A percentile compares a stretch with the other conserved stretches of the same genome.
Conservation (phyloP, 2,797 vertebrate genomes). For the Gymnothorax reevesii region DNA sequence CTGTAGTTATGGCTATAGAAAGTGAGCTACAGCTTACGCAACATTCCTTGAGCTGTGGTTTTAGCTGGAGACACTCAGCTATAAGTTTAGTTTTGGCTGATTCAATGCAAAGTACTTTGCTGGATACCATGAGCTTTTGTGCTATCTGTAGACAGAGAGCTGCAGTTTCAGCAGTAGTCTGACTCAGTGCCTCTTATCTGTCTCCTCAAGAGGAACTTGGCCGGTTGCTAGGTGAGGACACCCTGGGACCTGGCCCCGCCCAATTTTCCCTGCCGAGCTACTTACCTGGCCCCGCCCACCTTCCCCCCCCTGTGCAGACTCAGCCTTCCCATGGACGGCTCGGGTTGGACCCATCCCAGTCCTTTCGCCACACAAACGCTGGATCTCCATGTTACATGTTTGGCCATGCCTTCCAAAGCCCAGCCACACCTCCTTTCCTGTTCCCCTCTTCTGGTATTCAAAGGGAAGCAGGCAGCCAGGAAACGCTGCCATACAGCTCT, state of each 20-base stretch:
- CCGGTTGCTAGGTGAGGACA: conserved; percentile 83
- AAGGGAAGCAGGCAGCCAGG: conserved; percentile 67
- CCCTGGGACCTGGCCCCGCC: conserved; percentile 55
- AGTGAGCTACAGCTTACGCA: no score
- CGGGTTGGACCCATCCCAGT: conserved; percentile 48
- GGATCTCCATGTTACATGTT: conserved; percentile 51
- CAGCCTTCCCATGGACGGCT: conserved; percentile 36
- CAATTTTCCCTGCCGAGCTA: conserved; percentile 46
- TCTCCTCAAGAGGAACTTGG: conserved; percentile 85
- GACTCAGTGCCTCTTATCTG: not conserved
- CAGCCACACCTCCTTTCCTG: conserved; percentile 64
- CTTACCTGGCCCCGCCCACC: conserved; percentile 37
- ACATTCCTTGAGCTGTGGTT: no score
- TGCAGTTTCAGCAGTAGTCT: not conserved
- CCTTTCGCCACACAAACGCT: conserved; percentile 57
- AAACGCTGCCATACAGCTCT: conserved; percentile 72
- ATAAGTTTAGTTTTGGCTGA: no score
- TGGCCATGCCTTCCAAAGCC: conserved; percentile 60
- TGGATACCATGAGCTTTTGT: no score
- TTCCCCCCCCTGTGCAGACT: not conserved
- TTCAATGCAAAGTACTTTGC: not conserved
- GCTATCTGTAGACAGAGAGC: no score
- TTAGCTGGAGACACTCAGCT: no score
- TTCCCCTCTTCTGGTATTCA: conserved; percentile 64
- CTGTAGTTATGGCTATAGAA: no score